Percentiles rank a stretch among this genome's conserved stretches.
phyloP scores from a whole-genome alignment of 2,113 vertebrate species.

The Erpornis zantholeuca region DNA sequence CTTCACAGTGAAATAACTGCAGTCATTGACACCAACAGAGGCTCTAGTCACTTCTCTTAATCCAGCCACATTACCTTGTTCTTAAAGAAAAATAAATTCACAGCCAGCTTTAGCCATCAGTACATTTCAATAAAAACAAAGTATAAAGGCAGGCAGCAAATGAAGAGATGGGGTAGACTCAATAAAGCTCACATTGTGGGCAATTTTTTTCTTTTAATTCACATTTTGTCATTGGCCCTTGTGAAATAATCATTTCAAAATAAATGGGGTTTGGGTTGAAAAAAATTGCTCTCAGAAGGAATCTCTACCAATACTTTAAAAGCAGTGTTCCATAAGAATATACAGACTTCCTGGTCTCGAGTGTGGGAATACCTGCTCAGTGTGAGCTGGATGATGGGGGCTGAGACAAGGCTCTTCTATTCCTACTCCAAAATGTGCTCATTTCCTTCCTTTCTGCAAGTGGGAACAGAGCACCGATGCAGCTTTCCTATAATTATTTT shows the following conservation, averaged over 20 bases:
- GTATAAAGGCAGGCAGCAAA: conserved; percentile 19
- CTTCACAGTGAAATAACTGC: conserved; percentile 26
- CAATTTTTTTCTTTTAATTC: conserved; percentile 15
- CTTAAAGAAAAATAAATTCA: conserved; percentile 39
- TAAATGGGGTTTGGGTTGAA: not conserved
- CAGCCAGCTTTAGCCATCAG: conserved; percentile 47
- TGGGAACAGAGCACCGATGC: not conserved
- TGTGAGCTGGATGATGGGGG: not conserved
- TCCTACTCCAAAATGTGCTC: not conserved
- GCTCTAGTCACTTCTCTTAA: not conserved
- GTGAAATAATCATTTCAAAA: conserved; percentile 8
- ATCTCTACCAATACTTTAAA: not conserved
- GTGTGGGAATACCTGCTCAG: not conserved
- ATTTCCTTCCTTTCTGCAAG: not conserved
- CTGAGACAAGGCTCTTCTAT: not conserved
- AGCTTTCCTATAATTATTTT: not conserved
- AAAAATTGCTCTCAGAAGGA: not conserved
- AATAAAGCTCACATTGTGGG: not conserved
- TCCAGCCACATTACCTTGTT: not conserved
- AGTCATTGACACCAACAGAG: conserved; percentile 13
- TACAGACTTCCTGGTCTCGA: not conserved
- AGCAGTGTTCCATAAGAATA: not conserved
- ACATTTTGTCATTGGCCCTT: conserved; percentile 47
- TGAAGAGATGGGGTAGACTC: not conserved
- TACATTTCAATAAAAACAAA: conserved; percentile 51